Evolutionary conservation across 2,797 vertebrate genomes (phyloP).

Genomic region (Lacerta viridis): DNA sequence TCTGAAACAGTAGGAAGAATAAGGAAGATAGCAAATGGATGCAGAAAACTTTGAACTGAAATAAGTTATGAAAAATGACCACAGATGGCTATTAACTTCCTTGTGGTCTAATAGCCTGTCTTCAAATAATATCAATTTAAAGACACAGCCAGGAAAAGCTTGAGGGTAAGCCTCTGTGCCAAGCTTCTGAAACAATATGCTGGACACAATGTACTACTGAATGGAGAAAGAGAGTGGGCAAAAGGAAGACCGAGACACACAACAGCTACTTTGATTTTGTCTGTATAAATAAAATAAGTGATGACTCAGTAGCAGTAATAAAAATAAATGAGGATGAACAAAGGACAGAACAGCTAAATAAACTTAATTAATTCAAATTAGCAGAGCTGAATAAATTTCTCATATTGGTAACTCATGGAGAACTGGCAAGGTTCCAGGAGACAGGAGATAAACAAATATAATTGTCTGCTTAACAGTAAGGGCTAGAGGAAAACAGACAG

Average conservation of each 20-base stretch:
- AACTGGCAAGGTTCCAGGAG: background rate
- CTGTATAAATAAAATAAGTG: slow-evolving; percentile 4
- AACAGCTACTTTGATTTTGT: background rate
- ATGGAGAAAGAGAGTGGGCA: background rate
- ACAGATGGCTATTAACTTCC: background rate
- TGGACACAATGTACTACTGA: background rate
- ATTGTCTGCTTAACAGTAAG: background rate
- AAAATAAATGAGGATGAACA: slow-evolving; percentile 18
- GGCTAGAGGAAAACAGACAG: background rate
- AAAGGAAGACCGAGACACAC: background rate
- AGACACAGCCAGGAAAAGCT: slow-evolving; percentile 4
- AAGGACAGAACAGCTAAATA: slow-evolving; percentile 19
- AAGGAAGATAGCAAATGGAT: slow-evolving; percentile 14
- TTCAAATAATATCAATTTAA: background rate
- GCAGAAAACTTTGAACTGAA: background rate
- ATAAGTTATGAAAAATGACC: slow-evolving; percentile 1
- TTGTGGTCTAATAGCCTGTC: background rate
- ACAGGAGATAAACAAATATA: slow-evolving; percentile 1
- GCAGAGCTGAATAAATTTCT: background rate
- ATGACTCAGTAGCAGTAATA: slow-evolving; percentile 4
- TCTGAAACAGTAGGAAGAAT: background rate
- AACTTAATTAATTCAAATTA: slow-evolving; percentile 20
- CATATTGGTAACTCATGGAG: background rate
- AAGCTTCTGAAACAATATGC: background rate
- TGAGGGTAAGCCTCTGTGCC: background rate